Evolutionary conservation across 2,888 invertebrate genomes (phyloP), one percentile per base, ranked within the genome.

Genomic region (Oegoconia quadripuncta): DNA sequence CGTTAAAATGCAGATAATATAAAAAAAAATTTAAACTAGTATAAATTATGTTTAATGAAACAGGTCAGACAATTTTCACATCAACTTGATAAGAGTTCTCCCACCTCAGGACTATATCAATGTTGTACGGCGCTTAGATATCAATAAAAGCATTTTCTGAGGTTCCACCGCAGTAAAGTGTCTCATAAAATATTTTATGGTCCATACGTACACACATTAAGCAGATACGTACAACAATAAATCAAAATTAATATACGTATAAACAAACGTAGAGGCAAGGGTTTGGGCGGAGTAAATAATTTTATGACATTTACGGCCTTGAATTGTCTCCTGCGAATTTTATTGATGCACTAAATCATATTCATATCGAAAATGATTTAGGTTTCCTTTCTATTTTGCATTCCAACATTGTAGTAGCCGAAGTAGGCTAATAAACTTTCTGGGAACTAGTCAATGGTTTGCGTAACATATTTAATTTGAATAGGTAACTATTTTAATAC

Each of bases 191-290:
- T 68, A 59, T 68, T 81, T 82, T 79, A 83, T 76, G 62, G 70
- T 58, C 75, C 77, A 77, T 79, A 76, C 71, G 59, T 73, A 76
- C 78, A 81, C 75, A 77, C 79, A 80, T 82, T 81, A 80, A 74
- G 72, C 64, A 72, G 71, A 78, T 75, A 79, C 68, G 66, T 72
- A 74, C 70, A 66, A 65, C 59, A 70, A 82, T 83, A 83, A 84
- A 84, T 86, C 81, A 82, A 74, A 63, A 70, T 73, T 76, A 79
- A 74, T 73, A 71, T 58, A 61, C 50, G 66, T 63, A 75, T 73
- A 79, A 80, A 79, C 74, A 75, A 76, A 74, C 64, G 61, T 60
- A 8, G 49, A 43, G 59, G 65, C 67, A 72, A 75, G 66, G 72
- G 74, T 74, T 74, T 64, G 52, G 54, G 53, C 52, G 58, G 58